A percentile compares a stretch with the other conserved stretches of the same genome.
phyloP scores from a whole-genome alignment of 1,140 invertebrate species.

The Philaenus spumarius region DNA sequence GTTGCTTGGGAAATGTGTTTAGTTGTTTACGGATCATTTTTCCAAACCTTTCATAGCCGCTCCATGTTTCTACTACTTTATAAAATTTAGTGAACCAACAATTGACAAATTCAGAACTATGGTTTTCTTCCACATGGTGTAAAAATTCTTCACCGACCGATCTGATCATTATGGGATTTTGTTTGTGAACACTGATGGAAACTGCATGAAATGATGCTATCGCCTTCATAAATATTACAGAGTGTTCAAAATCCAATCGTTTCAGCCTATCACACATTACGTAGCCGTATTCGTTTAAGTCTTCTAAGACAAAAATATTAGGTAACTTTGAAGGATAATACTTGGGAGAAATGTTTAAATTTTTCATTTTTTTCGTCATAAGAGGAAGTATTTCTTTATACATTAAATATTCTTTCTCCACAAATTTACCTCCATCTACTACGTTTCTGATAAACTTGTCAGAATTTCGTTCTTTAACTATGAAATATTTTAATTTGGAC shows the following conservation, averaged over 20 bases:
- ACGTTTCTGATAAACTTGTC: neutral
- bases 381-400: neutral
- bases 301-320: neutral
- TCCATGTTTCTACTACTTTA: neutral
- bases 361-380: neutral
- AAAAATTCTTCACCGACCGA: too few relatives aligned
- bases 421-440: neutral
- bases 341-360: neutral
- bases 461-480: neutral
- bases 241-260: slow-evolving; percentile 3
- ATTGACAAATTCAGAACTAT: neutral
- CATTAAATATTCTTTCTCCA: neutral
- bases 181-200: neutral
- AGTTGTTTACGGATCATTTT: neutral
- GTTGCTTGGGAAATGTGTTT: neutral
- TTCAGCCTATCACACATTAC: neutral
- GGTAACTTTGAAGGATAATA: neutral
- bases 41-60: neutral
- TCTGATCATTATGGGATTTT: too few relatives aligned
- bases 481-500: neutral
- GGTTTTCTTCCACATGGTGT: too few relatives aligned
- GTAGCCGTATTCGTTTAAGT: neutral
- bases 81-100: neutral
- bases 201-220: neutral
- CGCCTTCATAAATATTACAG: neutral